Base-by-base conservation (phyloP, 2,888 invertebrate species). In the Macrosoma leucophasiata region DNA sequence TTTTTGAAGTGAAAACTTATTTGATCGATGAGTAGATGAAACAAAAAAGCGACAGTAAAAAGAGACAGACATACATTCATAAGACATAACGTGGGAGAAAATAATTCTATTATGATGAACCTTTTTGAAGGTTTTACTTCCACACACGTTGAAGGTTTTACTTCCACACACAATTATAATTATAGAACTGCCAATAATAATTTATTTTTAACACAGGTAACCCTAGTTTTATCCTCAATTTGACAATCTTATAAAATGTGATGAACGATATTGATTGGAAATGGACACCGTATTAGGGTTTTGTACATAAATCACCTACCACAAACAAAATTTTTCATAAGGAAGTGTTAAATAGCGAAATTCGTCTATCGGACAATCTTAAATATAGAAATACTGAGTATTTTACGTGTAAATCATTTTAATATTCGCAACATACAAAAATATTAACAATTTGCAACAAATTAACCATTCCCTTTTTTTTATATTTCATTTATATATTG, bases 391-490 rank as follows among this genome's bases (percentile, higher is more conserved):
- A 46, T 35, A 34, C 29, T 41, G 49, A 50, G 49, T 50, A 48
- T 45, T 47, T 39, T 38, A 39, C 38, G 29, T 35, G 33, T 39
- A 37, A 38, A 40, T 29, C 39, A 34, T 38, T 33, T 29, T 13
- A 41, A 38, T 36, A 38, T 30, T 39, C 32, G 42, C 33, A 43
- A 43, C 40, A 37, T 50, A 50, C 41, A 49, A 50, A 50, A 50
- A 50, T 49, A 49, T 36, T 41, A 46, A 46, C 29, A 11, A 19
- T 46, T 39, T 36, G 35, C 33, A 25, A 29, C 43, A 39, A 46
- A 43, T 37, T 33, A 43, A 36, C 33, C 22, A 19, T 22, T 22
- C 30, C 14, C 22, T 34, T 34, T 25, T 33, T 24, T 38, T 15
- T 33, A 41, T 17, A 29, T 27, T 29, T 29, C 29, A 29, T 21